Base-by-base conservation (phyloP, 2,797 vertebrate genomes). In the Hydrophis major region DNA sequence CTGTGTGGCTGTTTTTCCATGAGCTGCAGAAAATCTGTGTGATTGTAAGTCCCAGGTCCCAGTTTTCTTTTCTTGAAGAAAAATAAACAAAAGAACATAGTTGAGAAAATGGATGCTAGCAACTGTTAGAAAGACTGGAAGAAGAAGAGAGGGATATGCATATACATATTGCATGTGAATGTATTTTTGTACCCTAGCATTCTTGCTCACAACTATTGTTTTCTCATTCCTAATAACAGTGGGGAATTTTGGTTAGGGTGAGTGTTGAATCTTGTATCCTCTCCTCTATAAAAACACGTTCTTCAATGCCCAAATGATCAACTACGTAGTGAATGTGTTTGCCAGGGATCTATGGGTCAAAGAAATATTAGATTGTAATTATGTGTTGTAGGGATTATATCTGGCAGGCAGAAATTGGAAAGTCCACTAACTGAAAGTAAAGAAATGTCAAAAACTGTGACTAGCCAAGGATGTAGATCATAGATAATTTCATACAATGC, bases 41-140 rank as follows among this genome's bases (percentile, higher is more conserved):
- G 91, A 32, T 96, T 95, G 92, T 98, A 98, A 3, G 92, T 97
- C 27, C 97, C 97, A 0, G 98, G 97, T 2, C 98, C 98, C 90
- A 97, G 93, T 69, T 94, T 96, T 22, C 95, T 94, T 74, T 96
- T 96, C 97, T 98, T 93, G 10, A 1, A 60, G 83, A 91, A 55
- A 94, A 55, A 32, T 20, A 22, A 74, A 32, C 8, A 37, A 32
- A 11, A 25, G n/a, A 74, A 25, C 12, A 89, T 14, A 27, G 37
- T 61, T 63, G 42, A 89, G 57, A 88, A 60, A 89, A 50, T 63
- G 47, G 42, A 66, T 32, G 18, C 14, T 83, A 83, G 4, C 74
- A 42, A 78, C 37, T 22, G 42, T 83, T 47, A 25, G 74, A 25
- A 83, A 83, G 37, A 4, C 32, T 22, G 18, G 37, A 22, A 8